phyloP scores from a whole-genome alignment of 2,797 vertebrate species.

The Acrossocheilus wenchowensis region DNA sequence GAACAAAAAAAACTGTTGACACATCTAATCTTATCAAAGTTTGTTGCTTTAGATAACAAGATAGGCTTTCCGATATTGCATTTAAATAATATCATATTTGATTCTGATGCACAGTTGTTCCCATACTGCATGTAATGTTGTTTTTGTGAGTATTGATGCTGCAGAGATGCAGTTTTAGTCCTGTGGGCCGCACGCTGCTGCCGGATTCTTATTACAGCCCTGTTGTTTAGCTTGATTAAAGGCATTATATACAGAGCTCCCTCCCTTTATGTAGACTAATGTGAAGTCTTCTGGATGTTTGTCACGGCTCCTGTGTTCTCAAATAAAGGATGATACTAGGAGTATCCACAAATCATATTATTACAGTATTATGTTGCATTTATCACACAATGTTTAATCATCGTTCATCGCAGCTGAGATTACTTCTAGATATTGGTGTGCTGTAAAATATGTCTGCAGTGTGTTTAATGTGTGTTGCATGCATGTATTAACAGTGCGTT shows the following conservation, averaged over 20 bases:
- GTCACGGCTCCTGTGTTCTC: slow-evolving; percentile 60
- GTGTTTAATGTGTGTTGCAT: slow-evolving; percentile 21
- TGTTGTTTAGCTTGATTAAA: slow-evolving; percentile 67
- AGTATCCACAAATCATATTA: slow-evolving; percentile 49
- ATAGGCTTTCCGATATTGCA: neutral
- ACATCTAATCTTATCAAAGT: neutral
- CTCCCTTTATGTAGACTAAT: slow-evolving; percentile 70
- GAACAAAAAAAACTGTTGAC: neutral
- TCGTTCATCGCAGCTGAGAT: slow-evolving; percentile 28
- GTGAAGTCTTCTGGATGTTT: slow-evolving; percentile 64
- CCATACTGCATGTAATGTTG: slow-evolving; percentile 1
- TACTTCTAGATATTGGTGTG: slow-evolving; percentile 1
- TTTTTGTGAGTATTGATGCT: slow-evolving; percentile 9
- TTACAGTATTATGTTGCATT: slow-evolving; percentile 52
- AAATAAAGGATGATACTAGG: slow-evolving; percentile 46
- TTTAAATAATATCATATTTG: slow-evolving; percentile 22
- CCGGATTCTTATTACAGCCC: slow-evolving; percentile 64
- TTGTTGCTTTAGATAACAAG: slow-evolving; percentile 18
- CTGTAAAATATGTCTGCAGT: slow-evolving; percentile 3
- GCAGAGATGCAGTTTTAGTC: slow-evolving; percentile 59
- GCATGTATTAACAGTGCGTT: slow-evolving; percentile 6
- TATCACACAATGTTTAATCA: slow-evolving; percentile 46
- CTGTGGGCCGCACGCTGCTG: slow-evolving; percentile 36
- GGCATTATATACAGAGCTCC: slow-evolving; percentile 60
- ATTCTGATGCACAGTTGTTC: neutral